A percentile compares a stretch with the other conserved stretches of the same genome.
phyloP scores from a whole-genome alignment of 2,113 vertebrate species.

The Nasalis larvatus region DNA sequence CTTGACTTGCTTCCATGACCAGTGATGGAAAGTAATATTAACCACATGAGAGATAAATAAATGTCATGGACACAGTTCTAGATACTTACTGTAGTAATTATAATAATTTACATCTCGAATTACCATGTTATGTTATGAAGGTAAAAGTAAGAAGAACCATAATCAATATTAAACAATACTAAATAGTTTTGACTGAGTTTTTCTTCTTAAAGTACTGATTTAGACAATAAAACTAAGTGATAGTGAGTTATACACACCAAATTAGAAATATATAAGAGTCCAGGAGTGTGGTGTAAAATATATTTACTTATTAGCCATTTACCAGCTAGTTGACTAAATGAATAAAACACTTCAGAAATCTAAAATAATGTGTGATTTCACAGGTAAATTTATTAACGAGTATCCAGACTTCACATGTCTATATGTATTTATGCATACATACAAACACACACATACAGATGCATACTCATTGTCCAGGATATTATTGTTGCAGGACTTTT shows the following conservation, averaged over 20 bases:
- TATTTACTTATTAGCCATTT: neutral
- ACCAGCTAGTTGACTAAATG: neutral
- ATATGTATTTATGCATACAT: neutral
- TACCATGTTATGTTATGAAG: slow-evolving; percentile 38
- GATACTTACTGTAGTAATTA: slow-evolving; percentile 34
- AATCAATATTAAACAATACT: neutral
- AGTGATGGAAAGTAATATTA: slow-evolving; percentile 65
- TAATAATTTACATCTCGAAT: slow-evolving; percentile 46
- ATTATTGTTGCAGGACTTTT: neutral
- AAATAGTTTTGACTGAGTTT: neutral
- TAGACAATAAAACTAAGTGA: neutral
- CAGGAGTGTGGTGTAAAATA: neutral
- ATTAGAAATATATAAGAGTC: neutral
- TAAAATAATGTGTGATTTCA: neutral
- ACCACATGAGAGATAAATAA: slow-evolving; percentile 54
- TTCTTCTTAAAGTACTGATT: neutral
- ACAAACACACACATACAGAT: neutral
- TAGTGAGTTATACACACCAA: rapidly evolving
- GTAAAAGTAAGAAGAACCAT: neutral
- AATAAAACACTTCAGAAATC: neutral
- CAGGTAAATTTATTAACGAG: neutral
- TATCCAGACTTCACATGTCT: neutral
- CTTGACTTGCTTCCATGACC: slow-evolving; percentile 46
- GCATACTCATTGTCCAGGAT: neutral
- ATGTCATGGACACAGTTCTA: slow-evolving; percentile 49